Conservation (phyloP, 2,888 invertebrate species). For the Dromius quadrimaculatus region DNA sequence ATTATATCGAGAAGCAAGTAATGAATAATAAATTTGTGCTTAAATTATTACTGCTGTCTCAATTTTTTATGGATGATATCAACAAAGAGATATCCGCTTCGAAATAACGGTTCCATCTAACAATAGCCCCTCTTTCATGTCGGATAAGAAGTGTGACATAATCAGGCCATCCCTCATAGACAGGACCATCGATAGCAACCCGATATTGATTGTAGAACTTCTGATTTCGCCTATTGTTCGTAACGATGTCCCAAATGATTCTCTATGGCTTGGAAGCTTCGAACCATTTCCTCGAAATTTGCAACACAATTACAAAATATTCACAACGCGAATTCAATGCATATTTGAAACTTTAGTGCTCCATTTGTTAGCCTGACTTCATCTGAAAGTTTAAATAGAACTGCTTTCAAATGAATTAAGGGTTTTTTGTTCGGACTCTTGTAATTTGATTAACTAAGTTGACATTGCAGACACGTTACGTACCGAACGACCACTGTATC, state of each 20-base stretch:
- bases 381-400: no score
- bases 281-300: conserved; percentile 32
- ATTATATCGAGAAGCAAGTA: conserved; percentile 21
- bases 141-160: no score
- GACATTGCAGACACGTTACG: conserved; percentile 24
- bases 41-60: conserved; percentile 28
- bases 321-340: conserved; percentile 8
- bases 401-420: conserved; percentile 39
- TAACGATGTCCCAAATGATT: conserved; percentile 45
- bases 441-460: conserved; percentile 34
- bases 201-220: conserved; percentile 50
- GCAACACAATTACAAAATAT: conserved; percentile 48
- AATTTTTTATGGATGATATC: no score
- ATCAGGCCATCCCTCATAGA: no score
- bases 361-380: background rate
- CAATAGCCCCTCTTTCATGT: no score
- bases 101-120: no score
- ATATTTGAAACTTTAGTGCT: conserved; percentile 37
- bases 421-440: conserved; percentile 26
- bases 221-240: conserved; percentile 51
- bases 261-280: conserved; percentile 21
- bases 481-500: no score
- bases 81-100: no score
- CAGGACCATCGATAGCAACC: background rate
- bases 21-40: conserved; percentile 34